Percentiles rank a stretch among this genome's conserved stretches.
These are phyloP conservation scores for Sesamia nonagrioides DNA, from an alignment of 1,140 invertebrate genomes.

Conservation along the genomic window DNA sequence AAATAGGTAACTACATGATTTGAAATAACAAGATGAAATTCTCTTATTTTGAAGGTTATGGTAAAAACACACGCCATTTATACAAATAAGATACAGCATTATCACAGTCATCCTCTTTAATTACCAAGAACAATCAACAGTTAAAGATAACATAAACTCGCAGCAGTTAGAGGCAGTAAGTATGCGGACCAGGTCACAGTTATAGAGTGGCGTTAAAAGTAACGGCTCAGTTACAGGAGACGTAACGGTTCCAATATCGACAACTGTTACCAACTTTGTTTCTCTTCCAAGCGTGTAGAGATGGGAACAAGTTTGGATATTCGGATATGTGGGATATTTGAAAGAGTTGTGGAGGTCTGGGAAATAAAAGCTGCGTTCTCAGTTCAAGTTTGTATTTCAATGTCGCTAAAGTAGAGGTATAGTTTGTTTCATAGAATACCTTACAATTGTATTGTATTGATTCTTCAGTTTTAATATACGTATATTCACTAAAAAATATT, in stretches of 20 bases:
- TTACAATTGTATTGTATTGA: no score
- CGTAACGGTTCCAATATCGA: slow-evolving; percentile 45
- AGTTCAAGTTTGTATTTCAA: background rate
- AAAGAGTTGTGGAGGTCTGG: background rate
- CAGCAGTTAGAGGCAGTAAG: slow-evolving; percentile 23
- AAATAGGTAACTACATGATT: no score
- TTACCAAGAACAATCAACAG: slow-evolving; percentile 21
- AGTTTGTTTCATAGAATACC: background rate
- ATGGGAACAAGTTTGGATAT: slow-evolving; percentile 26
- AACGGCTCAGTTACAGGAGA: slow-evolving; percentile 42
- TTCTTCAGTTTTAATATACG: no score
- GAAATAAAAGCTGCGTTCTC: slow-evolving; percentile 7
- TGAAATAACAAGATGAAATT: background rate
- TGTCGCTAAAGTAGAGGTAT: background rate
- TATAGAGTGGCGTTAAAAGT: slow-evolving; percentile 28
- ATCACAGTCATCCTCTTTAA: background rate
- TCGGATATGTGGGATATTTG: background rate
- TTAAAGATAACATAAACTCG: slow-evolving; percentile 32
- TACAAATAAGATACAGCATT: background rate
- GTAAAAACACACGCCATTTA: no score
- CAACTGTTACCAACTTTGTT: slow-evolving; percentile 41
- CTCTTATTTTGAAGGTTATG: background rate
- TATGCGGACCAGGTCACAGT: slow-evolving; percentile 27
- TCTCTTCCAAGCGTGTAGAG: slow-evolving; percentile 20
- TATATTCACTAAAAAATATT: no score